A percentile compares a stretch with the other conserved stretches of the same genome.
phyloP scores from a whole-genome alignment of 2,113 vertebrate species.

The Talpa occidentalis region DNA sequence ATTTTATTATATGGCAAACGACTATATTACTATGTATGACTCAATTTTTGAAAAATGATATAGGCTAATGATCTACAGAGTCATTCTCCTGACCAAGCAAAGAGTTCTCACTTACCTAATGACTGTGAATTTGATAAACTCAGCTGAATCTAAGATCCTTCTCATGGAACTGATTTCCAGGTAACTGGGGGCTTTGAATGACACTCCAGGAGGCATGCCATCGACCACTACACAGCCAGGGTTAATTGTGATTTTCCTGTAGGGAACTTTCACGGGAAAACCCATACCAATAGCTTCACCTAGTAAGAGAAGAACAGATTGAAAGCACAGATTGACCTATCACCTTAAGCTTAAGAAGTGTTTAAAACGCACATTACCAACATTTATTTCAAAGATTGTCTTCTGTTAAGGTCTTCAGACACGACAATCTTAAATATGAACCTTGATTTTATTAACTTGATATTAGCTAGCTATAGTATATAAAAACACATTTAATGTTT shows the following conservation, averaged over 20 bases:
- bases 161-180: conserved; percentile 89
- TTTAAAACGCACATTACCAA: background rate
- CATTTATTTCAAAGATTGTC: background rate
- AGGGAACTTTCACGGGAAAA: conserved; percentile 89
- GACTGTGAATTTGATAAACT: conserved; percentile 89
- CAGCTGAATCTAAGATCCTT: conserved; percentile 88
- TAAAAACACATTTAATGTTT: background rate
- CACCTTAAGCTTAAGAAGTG: background rate
- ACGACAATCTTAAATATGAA: background rate
- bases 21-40: background rate
- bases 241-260: conserved; percentile 89
- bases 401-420: background rate
- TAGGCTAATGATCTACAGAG: background rate
- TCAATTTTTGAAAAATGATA: background rate
- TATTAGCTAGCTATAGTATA: background rate
- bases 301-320: conserved; percentile 9
- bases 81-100: background rate
- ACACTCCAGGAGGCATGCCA: conserved; percentile 88
- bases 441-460: background rate
- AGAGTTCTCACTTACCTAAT: conserved; percentile 81
- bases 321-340: background rate
- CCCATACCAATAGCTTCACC: conserved; percentile 90
- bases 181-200: conserved; percentile 90
- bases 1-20: background rate
- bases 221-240: conserved; percentile 90